phyloP scores from a whole-genome alignment of 2,797 vertebrate species.

The Cephalopachus bancanus region DNA sequence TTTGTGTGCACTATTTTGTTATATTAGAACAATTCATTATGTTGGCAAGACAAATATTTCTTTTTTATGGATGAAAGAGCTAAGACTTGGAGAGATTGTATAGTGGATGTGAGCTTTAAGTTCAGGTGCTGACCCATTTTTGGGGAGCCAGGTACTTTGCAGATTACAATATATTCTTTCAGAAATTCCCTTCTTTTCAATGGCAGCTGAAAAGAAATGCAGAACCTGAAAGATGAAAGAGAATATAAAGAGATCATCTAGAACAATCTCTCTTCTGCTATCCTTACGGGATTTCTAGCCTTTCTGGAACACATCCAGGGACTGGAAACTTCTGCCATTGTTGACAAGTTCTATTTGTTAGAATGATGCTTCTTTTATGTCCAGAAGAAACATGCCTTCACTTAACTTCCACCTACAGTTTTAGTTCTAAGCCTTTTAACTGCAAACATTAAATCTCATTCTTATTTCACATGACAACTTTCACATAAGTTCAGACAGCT shows the following conservation, averaged over 20 bases:
- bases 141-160: rapidly evolving
- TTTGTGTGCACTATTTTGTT: rapidly evolving
- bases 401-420: not conserved
- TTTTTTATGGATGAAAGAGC: not conserved
- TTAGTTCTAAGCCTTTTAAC: not conserved
- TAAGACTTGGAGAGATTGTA: rapidly evolving
- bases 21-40: not conserved
- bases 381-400: not conserved
- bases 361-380: not conserved
- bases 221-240: not conserved
- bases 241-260: not conserved
- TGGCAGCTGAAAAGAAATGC: not conserved
- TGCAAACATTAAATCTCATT: not conserved
- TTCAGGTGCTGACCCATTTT: rapidly evolving
- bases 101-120: not conserved
- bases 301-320: not conserved
- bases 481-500: not conserved
- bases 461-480: not conserved
- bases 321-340: not conserved
- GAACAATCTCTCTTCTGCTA: not conserved
- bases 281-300: not conserved
- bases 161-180: not conserved
- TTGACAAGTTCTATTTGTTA: not conserved
- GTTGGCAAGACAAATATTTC: not conserved
- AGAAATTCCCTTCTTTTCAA: not conserved